Percentiles rank a stretch among this genome's conserved stretches.
Conservation (phyloP, 2,113 vertebrate genomes). For the Phyllostomus hastatus region DNA sequence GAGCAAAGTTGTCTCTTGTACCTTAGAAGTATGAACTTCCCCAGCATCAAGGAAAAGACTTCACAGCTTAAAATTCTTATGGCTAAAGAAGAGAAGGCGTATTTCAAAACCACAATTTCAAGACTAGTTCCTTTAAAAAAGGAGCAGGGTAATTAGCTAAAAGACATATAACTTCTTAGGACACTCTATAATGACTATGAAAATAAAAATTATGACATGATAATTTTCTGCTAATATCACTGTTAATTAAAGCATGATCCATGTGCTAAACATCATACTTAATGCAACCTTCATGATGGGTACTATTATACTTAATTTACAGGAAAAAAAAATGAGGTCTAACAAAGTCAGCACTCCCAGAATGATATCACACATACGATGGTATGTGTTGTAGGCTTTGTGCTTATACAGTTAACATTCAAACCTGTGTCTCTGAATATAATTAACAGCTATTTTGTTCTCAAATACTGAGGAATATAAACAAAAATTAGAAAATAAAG, state of each 20-base stretch:
- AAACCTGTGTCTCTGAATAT: neutral
- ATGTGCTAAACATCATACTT: neutral
- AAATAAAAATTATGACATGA: neutral
- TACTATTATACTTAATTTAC: neutral
- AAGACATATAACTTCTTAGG: neutral
- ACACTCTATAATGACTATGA: neutral
- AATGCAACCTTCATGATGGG: neutral
- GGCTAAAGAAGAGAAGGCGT: neutral
- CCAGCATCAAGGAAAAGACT: neutral
- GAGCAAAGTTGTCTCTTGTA: neutral
- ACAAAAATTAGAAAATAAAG: neutral
- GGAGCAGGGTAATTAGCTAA: neutral
- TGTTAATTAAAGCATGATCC: neutral
- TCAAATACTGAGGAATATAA: neutral
- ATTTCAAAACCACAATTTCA: neutral
- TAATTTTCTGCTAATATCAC: neutral
- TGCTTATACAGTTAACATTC: neutral
- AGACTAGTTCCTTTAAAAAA: neutral
- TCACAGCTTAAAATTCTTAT: neutral
- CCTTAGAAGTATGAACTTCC: neutral
- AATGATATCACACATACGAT: neutral
- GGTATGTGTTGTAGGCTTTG: neutral
- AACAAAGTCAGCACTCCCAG: neutral
- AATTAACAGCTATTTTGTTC: neutral
- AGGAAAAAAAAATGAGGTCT: neutral